Evolutionary conservation across 2,888 invertebrate genomes (phyloP).

Genomic region (Pherbina coryleti): DNA sequence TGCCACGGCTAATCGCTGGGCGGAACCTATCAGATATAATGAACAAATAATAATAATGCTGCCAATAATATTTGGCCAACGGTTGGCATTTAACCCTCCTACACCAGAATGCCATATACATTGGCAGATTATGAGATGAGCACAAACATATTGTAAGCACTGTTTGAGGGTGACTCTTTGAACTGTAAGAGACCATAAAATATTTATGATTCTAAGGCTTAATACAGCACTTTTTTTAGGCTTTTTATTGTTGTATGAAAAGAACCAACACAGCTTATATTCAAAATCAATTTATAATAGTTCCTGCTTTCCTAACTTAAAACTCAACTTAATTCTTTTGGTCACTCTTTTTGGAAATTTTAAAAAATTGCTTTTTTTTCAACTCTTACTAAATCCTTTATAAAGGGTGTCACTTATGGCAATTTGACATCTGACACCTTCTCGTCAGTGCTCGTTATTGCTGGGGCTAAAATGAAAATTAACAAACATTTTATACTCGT

Average conservation of each 20-base stretch:
- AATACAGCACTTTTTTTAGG: too few species aligned
- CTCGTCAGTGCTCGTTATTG: slow-evolving; percentile 49
- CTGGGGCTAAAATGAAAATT: not conserved
- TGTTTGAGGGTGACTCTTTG: not conserved
- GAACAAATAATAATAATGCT: slow-evolving; percentile 22
- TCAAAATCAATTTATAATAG: too few species aligned
- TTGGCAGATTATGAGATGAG: not conserved
- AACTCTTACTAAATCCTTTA: not conserved
- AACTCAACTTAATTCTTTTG: too few species aligned
- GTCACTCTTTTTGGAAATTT: not conserved
- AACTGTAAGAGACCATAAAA: not conserved
- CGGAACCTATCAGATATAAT: slow-evolving; percentile 56
- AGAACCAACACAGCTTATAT: too few species aligned
- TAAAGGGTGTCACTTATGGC: slow-evolving; percentile 42
- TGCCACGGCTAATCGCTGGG: slow-evolving; percentile 62
- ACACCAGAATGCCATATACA: not conserved
- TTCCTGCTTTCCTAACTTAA: too few species aligned
- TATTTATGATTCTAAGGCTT: too few species aligned
- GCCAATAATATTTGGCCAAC: slow-evolving; percentile 21
- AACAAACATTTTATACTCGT: not conserved
- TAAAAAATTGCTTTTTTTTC: not conserved
- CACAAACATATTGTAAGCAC: not conserved
- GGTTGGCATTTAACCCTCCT: slow-evolving; percentile 24
- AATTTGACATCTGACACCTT: slow-evolving; percentile 65
- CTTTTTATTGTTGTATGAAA: too few species aligned